Percentiles rank a stretch among this genome's conserved stretches.
These are phyloP conservation scores for Hozukius guyotensis DNA, from an alignment of 2,797 vertebrate species.

Conservation along the genomic window DNA sequence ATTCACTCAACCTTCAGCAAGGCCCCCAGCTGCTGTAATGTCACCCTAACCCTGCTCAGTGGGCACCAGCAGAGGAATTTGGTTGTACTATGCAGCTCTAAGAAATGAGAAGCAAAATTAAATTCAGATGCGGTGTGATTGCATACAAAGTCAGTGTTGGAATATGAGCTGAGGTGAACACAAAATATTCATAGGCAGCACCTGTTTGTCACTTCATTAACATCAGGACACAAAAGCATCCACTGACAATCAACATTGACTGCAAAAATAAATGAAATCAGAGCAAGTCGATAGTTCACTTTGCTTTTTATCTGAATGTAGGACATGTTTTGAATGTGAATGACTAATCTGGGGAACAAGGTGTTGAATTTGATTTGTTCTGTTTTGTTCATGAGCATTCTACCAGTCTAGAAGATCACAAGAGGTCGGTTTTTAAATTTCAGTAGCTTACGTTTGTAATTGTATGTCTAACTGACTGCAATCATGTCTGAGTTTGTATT, in stretches of 20 bases:
- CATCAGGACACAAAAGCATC: neutral
- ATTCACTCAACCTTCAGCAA: conserved; percentile 1
- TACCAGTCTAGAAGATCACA: neutral
- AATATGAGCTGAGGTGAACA: neutral
- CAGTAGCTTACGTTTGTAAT: neutral
- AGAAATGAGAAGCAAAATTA: neutral
- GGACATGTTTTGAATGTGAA: neutral
- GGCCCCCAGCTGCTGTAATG: neutral
- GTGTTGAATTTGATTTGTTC: neutral
- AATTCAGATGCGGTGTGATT: neutral
- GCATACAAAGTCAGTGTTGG: neutral
- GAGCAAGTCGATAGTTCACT: neutral
- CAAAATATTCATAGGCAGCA: neutral
- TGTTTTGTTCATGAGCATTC: neutral
- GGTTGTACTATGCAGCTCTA: neutral
- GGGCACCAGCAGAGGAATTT: neutral
- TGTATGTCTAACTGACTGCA: neutral
- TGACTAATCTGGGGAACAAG: neutral
- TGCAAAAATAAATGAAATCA: neutral
- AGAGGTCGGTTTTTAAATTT: neutral
- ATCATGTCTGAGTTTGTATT: neutral
- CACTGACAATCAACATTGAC: neutral
- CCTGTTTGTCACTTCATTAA: neutral
- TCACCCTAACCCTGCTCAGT: neutral
- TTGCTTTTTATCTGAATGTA: neutral